These are phyloP conservation scores for Lepilemur ruficaudatus DNA, from an alignment of 2,797 vertebrate genomes.

Conservation along the genomic window DNA sequence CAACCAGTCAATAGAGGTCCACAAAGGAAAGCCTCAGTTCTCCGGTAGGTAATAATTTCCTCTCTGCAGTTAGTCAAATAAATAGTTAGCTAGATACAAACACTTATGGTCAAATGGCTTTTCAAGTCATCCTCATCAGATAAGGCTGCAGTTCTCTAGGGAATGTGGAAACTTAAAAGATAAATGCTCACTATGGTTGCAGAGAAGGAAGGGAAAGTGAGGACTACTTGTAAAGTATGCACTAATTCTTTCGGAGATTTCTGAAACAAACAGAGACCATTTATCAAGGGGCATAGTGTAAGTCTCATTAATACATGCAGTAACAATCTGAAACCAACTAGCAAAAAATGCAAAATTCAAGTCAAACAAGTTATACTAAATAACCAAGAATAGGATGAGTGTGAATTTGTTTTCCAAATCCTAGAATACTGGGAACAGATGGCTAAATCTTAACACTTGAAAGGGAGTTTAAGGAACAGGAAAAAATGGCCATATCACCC, in stretches of 20 bases:
- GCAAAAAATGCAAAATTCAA: background rate
- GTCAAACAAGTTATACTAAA: conserved; percentile 27
- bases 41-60: background rate
- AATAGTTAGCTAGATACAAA: background rate
- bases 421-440: background rate
- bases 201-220: conserved; percentile 44
- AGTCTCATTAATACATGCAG: conserved; percentile 37
- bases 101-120: conserved; percentile 5
- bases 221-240: background rate
- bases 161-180: conserved; percentile 17
- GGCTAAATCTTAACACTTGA: conserved; percentile 31
- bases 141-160: background rate
- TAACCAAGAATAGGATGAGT: conserved; percentile 15
- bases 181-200: background rate
- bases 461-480: background rate
- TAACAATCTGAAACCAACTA: conserved; percentile 1
- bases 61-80: background rate
- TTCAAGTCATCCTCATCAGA: conserved; percentile 35
- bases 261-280: conserved; percentile 16
- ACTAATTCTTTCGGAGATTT: conserved; percentile 2
- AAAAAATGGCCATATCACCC: background rate
- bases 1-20: background rate
- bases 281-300: background rate
- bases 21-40: background rate
- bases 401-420: conserved; percentile 9